Evolutionary conservation across 64 coral and sea anemone genomes (phyloP).

Genomic region (Montipora efflorescens): DNA sequence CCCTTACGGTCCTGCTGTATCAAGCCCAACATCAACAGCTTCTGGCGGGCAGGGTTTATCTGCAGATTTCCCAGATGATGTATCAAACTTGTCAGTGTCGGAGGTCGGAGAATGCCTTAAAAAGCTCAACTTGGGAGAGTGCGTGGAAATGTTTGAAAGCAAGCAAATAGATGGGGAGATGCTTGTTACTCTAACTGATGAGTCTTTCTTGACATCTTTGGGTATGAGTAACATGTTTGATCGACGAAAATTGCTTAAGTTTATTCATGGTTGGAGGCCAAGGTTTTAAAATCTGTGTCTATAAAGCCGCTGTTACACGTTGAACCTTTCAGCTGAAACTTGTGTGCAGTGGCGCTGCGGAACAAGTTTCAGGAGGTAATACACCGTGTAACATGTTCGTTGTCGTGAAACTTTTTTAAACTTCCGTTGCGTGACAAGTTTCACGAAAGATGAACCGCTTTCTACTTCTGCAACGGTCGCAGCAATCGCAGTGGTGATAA

Average conservation of each 20-base stretch:
- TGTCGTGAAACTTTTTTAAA: too few species aligned
- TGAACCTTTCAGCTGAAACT: too few species aligned
- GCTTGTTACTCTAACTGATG: slow-evolving; percentile 62
- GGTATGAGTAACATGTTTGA: slow-evolving; percentile 72
- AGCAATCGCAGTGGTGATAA: too few species aligned
- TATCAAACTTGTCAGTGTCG: background rate
- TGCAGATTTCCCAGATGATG: slow-evolving; percentile 12
- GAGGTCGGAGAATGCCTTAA: slow-evolving; percentile 75
- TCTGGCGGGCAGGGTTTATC: background rate
- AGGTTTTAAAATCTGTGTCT: background rate
- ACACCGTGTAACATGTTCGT: too few species aligned
- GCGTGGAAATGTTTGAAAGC: slow-evolving; percentile 55
- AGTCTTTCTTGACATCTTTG: slow-evolving; percentile 49
- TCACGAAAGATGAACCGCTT: too few species aligned
- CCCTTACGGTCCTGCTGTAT: background rate
- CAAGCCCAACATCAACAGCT: background rate
- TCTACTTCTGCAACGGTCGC: too few species aligned
- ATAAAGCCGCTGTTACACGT: too few species aligned
- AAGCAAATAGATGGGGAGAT: slow-evolving; percentile 86
- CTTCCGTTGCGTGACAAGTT: too few species aligned
- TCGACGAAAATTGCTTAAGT: slow-evolving; percentile 70
- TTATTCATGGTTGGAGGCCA: slow-evolving; percentile 90
- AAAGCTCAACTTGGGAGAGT: slow-evolving; percentile 55
- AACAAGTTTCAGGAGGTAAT: too few species aligned
- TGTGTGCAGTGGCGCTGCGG: too few species aligned